Base-by-base conservation (phyloP, 2,797 vertebrate species). In the Silurus aristotelis region DNA sequence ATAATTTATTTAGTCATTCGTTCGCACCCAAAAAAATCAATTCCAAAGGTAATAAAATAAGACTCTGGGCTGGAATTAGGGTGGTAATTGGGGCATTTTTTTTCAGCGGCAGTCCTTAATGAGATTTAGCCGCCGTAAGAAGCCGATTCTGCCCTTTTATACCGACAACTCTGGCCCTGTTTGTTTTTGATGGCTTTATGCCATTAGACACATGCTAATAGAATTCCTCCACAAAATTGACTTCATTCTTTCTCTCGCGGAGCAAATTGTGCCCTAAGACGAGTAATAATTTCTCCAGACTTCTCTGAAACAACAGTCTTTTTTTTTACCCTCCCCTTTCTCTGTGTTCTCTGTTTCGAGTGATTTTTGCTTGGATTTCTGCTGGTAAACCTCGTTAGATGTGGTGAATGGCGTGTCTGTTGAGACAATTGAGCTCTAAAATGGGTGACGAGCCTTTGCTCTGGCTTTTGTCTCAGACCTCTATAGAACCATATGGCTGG, bases 211-310 rank as follows among this genome's bases (percentile, higher is more conserved):
- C 89, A 90, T 90, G 88, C 90, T 95, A 94, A 94, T 93, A 92
- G 91, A 92, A 93, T 94, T 93, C 93, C 91, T 92, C 89, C 91
- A 91, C 89, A 90, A 93, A 93, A 93, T 94, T 91, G 92, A 92
- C 91, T 90, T 73, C 78, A 84, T 92, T 89, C 91, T 88, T 92
- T 86, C 84, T 93, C 85, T 91, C 83, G 63, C 87, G 84, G 91
- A 90, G 89, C 87, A 82, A 76, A 91, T 87, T 91, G 91, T 92
- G 90, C 91, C 92, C 91, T 93, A 90, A 92, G 91, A 91, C 92
- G 91, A 89, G 88, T 93, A 91, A 90, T 89, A 72, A 86, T 87
- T 87, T 90, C 90, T 89, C 58, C 79, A 85, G 88, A 86, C 85
- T 89, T 88, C 67, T 83, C 66, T 52, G 77, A 67, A 43, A 68